Evolutionary conservation across 2,113 vertebrate species (phyloP).

Genomic region (Anarhynchus alexandrinus): DNA sequence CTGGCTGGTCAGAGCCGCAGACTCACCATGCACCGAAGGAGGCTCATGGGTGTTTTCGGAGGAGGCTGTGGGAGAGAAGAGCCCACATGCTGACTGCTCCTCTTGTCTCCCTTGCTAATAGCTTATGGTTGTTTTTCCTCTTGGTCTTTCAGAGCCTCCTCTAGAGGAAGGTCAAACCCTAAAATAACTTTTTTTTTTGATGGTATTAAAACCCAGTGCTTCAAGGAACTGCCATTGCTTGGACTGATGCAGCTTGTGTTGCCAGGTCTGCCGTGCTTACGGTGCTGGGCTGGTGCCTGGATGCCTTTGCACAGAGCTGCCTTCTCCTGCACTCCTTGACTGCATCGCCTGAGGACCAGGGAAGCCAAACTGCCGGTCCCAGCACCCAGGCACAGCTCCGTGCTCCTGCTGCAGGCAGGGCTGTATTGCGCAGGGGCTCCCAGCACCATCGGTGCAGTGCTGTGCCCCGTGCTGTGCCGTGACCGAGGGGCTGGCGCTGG

Average conservation of each 20-base stretch:
- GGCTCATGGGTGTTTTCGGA: fast-evolving
- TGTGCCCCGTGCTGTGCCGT: fast-evolving
- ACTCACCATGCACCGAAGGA: fast-evolving
- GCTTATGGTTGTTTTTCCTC: background rate
- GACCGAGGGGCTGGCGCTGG: background rate
- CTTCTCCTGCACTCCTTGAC: fast-evolving
- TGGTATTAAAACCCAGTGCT: background rate
- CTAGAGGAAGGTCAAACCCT: background rate
- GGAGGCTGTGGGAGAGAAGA: background rate
- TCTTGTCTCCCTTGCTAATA: background rate
- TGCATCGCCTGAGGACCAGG: background rate
- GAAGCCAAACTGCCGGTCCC: background rate
- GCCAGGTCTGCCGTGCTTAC: background rate
- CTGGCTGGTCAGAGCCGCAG: background rate
- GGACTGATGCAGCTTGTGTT: background rate
- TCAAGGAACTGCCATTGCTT: background rate
- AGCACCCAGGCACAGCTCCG: background rate
- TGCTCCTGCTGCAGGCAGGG: background rate
- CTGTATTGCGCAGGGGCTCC: background rate
- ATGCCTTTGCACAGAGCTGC: background rate
- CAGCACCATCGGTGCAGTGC: fast-evolving
- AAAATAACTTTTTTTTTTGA: background rate
- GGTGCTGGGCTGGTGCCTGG: background rate
- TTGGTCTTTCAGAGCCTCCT: background rate
- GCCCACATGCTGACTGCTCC: background rate